These are phyloP conservation scores for Limenitis camilla DNA, from an alignment of 2,888 invertebrate genomes.

Conservation along the genomic window DNA sequence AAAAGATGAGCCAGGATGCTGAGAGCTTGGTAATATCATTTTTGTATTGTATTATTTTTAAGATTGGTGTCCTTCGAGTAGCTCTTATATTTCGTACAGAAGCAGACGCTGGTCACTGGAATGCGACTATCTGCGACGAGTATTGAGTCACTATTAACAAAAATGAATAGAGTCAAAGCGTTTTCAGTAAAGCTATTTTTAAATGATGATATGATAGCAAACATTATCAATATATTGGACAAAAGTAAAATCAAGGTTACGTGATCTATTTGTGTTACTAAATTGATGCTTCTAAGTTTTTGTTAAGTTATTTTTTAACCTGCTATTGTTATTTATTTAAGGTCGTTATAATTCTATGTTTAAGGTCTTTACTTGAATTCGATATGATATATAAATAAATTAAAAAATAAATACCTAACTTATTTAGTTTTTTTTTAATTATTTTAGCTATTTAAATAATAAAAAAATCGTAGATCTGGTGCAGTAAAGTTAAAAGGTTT, in stretches of 20 bases:
- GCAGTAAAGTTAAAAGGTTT: too few species aligned
- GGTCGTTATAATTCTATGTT: too few species aligned
- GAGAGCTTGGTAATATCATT: constrained; percentile 80
- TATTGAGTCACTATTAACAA: constrained; percentile 35
- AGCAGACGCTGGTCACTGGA: background rate
- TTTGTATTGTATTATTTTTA: constrained; percentile 35
- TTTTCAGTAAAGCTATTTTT: constrained; percentile 49
- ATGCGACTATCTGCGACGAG: constrained; percentile 12
- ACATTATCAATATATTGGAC: constrained; percentile 35
- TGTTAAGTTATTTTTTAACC: too few species aligned
- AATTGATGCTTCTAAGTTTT: too few species aligned
- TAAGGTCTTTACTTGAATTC: too few species aligned
- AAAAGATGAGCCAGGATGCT: constrained; percentile 82
- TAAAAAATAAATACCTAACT: too few species aligned
- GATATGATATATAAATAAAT: too few species aligned
- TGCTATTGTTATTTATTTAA: too few species aligned
- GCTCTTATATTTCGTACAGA: background rate
- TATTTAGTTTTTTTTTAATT: too few species aligned
- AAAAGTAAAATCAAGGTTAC: constrained; percentile 41
- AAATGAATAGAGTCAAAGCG: constrained; percentile 33
- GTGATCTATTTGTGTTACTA: background rate
- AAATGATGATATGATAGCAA: constrained; percentile 54
- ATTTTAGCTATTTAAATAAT: too few species aligned
- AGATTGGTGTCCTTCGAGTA: too few species aligned
- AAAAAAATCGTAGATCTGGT: too few species aligned